These are phyloP conservation scores for Onthophagus taurus DNA, from an alignment of 1,140 invertebrate genomes.

Conservation along the genomic window DNA sequence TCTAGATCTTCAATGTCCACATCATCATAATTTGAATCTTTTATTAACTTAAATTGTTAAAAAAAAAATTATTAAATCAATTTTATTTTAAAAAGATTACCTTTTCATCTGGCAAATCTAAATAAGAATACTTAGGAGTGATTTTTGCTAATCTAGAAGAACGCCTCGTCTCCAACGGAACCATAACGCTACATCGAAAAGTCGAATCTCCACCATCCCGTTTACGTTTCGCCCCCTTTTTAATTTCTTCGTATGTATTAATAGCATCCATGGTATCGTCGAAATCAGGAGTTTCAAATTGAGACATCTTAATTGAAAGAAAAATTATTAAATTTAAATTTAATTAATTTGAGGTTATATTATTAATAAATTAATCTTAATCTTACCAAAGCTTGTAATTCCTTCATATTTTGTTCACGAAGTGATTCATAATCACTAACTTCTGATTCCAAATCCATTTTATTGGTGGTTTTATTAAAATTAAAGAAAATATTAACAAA, in stretches of 20 bases:
- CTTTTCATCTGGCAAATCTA: slow-evolving; percentile 6
- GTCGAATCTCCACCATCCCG: not conserved
- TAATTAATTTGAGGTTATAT: too few relatives aligned
- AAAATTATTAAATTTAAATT: too few relatives aligned
- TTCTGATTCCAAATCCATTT: slow-evolving; percentile 10
- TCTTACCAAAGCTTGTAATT: slow-evolving; percentile 5
- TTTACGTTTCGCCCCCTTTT: not conserved
- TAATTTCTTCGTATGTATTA: not conserved
- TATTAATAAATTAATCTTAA: not conserved
- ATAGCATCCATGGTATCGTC: slow-evolving; percentile 2
- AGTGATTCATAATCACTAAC: slow-evolving; percentile 8
- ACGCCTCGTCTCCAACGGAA: slow-evolving; percentile 5
- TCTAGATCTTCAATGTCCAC: not conserved
- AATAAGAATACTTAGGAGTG: slow-evolving; percentile 3
- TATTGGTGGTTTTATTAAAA: too few relatives aligned
- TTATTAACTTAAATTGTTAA: not conserved
- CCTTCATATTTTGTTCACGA: slow-evolving; percentile 8
- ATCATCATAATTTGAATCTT: not conserved
- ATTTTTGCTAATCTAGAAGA: slow-evolving; percentile 3
- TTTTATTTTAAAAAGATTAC: not conserved
- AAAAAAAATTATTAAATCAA: not conserved
- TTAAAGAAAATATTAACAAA: too few relatives aligned
- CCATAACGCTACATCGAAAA: not conserved
- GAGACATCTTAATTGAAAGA: slow-evolving; percentile 2
- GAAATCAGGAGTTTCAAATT: not conserved